Base-by-base conservation (phyloP, 2,113 vertebrate species). In the Chloroceryle aenea region DNA sequence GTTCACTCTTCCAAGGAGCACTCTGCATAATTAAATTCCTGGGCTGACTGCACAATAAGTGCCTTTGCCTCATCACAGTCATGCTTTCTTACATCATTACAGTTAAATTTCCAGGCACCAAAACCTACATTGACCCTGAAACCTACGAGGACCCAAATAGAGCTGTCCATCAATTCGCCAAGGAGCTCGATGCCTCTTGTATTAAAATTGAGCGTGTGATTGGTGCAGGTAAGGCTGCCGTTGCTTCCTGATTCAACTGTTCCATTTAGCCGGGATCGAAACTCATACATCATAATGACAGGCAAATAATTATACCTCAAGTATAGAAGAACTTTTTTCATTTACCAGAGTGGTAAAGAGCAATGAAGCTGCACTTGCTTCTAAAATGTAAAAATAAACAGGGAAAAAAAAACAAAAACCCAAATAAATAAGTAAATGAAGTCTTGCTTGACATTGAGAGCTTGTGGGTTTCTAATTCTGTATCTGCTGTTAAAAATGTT, bases 61-160 rank as follows among this genome's bases (percentile, higher is more conserved):
- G 98, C 98, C 79, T 98, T 98, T 99, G 98, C 98, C 98, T 99
- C 98, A 99, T 98, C 98, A 99, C 98, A 99, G 98, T 99, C 99
- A 99, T 99, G 98, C 99, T 98, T 98, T 99, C 98, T 99, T 99
- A 99, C 99, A 98, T 98, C 99, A 99, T 98, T 99, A 99, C 99
- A 99, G 99, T 99, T 98, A 99, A 99, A 99, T 99, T 99, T 99
- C 99, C 99, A 99, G 99, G 99, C 99, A 99, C 99, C 98, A 99
- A 99, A 99, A 99, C 99, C 97, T 99, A 99, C 99, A 99, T 99
- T 98, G 99, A 99, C 99, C 99, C 99, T 89, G 99, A 99, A 98
- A 99, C 99, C 97, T 99, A 99, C 86, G 99, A 99, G 97, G 99
- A 99, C 98, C 99, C 99, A 69, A 99, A 99, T 99, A 98, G 99